Evolutionary conservation across 2,113 vertebrate species (phyloP).

Genomic region (Elachura formosa): DNA sequence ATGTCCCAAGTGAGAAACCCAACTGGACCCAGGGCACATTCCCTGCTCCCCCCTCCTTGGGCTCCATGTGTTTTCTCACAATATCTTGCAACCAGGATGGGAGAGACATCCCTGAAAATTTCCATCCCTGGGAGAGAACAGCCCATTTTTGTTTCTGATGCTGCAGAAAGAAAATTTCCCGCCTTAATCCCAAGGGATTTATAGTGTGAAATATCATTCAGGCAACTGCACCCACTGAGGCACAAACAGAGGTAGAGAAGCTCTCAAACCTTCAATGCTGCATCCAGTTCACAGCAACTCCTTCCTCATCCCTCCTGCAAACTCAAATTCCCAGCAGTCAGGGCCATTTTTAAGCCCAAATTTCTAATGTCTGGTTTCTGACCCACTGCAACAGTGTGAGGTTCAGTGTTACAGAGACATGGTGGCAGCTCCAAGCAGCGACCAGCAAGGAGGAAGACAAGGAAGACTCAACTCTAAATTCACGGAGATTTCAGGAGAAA

Average conservation of each 20-base stretch:
- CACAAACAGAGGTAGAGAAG: fast-evolving
- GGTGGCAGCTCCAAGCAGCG: background rate
- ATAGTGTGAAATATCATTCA: background rate
- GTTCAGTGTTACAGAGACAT: fast-evolving
- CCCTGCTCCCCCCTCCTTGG: fast-evolving
- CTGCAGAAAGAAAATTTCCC: background rate
- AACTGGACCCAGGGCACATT: fast-evolving
- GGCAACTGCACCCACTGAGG: background rate
- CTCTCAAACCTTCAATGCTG: background rate
- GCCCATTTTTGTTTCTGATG: background rate
- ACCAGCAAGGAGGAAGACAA: background rate
- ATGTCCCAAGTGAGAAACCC: background rate
- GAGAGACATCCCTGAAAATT: background rate
- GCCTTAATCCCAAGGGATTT: background rate
- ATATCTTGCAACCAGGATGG: background rate
- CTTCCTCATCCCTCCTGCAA: background rate
- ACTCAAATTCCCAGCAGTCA: background rate
- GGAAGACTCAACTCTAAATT: background rate
- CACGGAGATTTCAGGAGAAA: background rate
- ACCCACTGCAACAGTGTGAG: background rate
- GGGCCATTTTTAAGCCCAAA: background rate
- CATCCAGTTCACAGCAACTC: background rate
- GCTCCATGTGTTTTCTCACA: fast-evolving
- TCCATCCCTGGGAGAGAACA: background rate
- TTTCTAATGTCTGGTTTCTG: background rate